phyloP scores from a whole-genome alignment of 1,140 invertebrate genomes.

The Calycopis cecrops region DNA sequence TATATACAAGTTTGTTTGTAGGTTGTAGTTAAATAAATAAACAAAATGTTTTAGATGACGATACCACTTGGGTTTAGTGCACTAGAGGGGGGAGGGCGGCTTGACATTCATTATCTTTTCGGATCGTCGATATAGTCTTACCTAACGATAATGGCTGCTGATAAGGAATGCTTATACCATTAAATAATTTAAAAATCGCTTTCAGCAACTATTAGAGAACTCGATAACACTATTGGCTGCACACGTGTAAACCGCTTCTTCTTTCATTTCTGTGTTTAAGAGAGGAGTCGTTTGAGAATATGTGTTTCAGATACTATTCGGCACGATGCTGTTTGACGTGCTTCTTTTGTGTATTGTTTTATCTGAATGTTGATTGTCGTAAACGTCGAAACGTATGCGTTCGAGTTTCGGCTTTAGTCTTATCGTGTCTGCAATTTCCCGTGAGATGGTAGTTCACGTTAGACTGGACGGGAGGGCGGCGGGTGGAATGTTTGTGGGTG shows the following conservation, averaged over 20 bases:
- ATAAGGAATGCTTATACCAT: conserved; percentile 71
- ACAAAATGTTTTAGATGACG: no score
- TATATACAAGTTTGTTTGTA: conserved; percentile 58
- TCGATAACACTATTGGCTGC: conserved; percentile 72
- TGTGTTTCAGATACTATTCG: conserved; percentile 57
- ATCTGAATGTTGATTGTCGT: conserved; percentile 46
- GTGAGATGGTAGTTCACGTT: conserved; percentile 13
- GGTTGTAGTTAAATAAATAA: conserved; percentile 45
- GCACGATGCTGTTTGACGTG: conserved; percentile 73
- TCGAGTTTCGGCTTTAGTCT: neutral
- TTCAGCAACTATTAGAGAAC: conserved; percentile 69
- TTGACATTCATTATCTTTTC: conserved; percentile 43
- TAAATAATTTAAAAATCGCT: conserved; percentile 54
- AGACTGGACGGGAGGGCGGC: conserved; percentile 7
- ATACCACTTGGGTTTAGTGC: conserved; percentile 25
- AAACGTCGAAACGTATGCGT: conserved; percentile 4
- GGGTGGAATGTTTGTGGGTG: conserved; percentile 28
- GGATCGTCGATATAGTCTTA: conserved; percentile 29
- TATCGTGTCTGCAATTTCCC: conserved; percentile 16
- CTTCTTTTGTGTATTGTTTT: conserved; percentile 68
- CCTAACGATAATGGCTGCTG: conserved; percentile 58
- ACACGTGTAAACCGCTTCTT: conserved; percentile 68
- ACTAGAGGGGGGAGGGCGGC: conserved; percentile 35
- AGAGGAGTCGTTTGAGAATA: conserved; percentile 48
- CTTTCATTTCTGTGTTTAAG: conserved; percentile 71